Base-by-base conservation (phyloP, 1,140 invertebrate species). In the Delia radicum region DNA sequence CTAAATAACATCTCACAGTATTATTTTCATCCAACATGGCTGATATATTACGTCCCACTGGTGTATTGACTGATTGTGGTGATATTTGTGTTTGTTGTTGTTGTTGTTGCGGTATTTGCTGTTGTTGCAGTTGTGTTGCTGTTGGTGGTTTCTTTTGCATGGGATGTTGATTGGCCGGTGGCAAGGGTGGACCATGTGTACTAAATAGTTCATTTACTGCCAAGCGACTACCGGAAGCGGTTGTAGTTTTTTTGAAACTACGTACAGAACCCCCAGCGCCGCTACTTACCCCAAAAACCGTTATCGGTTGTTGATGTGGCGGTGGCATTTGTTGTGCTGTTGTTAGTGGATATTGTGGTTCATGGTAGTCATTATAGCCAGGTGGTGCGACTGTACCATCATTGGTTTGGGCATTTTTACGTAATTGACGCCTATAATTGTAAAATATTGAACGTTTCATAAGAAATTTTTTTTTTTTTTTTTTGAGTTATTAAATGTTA, bases 1-100 rank as follows among this genome's bases (percentile, higher is more conserved):
- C 92, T 62, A 94, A 87, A 80, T 93, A 92, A 81, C 93, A 93
- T 69, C 94, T 91, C 71, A 94, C 93, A 48, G 92, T 93, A 80
- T 94, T 92, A 3, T 93, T 86, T 79, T 86, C 93, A 86, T 94
- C 92, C 26, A 94, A 85, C 46, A 94, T 93, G 15, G 93, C 93
- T 28, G 93, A 92, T 88, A 82, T 90, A 88, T 79, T 92, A 88
- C 85, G 90, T 82, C 79, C 88, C 84, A 77, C 69, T 21, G 63
- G 31, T 33, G 71, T 69, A 21, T 33, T 69, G n/a, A 69, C 29
- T 21, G 65, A 69, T 61, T 78, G 76, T 31, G 79, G 79, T 33
- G 65, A 69, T 37, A 69, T 24, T 67, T 80, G 82, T 42, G 76
- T 87, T n/a, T 81, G 84, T 87, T 82, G 78, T 82, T 71, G 74